Evolutionary conservation across 2,888 invertebrate genomes (phyloP), one percentile per base, ranked within the genome.

Genomic region (Rhogogaster chlorosoma): DNA sequence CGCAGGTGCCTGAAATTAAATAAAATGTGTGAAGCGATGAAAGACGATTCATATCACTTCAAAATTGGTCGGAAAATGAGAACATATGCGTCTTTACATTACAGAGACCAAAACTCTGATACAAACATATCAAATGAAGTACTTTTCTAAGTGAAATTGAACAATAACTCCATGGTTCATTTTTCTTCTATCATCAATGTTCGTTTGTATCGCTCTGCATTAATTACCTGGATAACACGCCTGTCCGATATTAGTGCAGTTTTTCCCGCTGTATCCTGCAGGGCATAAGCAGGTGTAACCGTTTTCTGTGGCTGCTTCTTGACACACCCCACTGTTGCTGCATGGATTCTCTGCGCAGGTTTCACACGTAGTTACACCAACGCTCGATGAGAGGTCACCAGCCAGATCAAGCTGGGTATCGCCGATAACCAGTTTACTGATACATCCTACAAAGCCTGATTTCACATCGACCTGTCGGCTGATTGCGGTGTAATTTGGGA

Each of bases 261-360:
- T 95, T 22, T 95, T 94, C 0, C 98, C 98, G 0, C 96, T 96
- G 92, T 95, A 98, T 5, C 98, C 97, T 22, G 95, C 94, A 5
- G 96, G 95, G 89, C 98, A 98, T 32, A 98, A 95, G 91, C 99
- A 99, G 26, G 95, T 95, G 94, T 96, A 98, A 2, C 99, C 99
- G 85, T 95, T 95, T 85, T 96, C 96, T 0, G 96, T 96, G 84
- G 97, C 95, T 0, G 97, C 96, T 92, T 98, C 98, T 93, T 98
- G 96, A 89, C 99, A 99, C 4, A 97, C 95, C 15, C 98, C 99
- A 49, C 95, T 95, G 92, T 99, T 98, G 85, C 95, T 93, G 92
- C 99, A 99, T 0, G 96, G 96, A 92, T 96, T 96, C 18, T 96
- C 95, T 0, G 95, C 94, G 91, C 98, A 98, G 0, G 98, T 96